Conservation (phyloP, 2,797 vertebrate genomes). For the Sebastes umbrosus region DNA sequence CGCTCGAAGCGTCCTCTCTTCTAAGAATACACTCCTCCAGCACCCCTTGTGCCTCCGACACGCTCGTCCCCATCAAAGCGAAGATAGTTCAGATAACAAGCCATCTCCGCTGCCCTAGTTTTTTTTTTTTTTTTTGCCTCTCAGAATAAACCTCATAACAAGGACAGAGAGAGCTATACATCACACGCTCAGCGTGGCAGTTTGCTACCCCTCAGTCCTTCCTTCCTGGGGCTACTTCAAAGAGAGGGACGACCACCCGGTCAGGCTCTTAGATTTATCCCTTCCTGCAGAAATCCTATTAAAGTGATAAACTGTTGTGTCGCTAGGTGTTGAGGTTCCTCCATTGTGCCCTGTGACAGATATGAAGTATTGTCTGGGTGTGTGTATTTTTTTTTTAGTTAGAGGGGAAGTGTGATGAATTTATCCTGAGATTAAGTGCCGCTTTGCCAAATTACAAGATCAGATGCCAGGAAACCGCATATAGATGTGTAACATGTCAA, state of each 20-base stretch:
- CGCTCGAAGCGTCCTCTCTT: slow-evolving; percentile 35
- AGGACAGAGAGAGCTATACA: slow-evolving; percentile 58
- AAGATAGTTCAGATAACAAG: slow-evolving; percentile 72
- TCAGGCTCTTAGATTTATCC: slow-evolving; percentile 53
- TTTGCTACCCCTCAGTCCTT: slow-evolving; percentile 15
- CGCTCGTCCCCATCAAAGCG: slow-evolving; percentile 69
- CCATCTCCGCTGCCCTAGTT: slow-evolving; percentile 71
- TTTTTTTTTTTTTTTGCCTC: slow-evolving; percentile 27
- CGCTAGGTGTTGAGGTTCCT: slow-evolving; percentile 43
- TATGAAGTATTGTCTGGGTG: slow-evolving; percentile 41
- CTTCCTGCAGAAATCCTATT: slow-evolving; percentile 70
- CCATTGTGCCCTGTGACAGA: slow-evolving; percentile 41
- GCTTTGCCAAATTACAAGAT: slow-evolving; percentile 52
- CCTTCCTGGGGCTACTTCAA: slow-evolving; percentile 51
- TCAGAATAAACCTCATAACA: slow-evolving; percentile 69
- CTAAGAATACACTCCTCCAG: slow-evolving; percentile 57
- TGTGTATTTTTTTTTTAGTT: background rate
- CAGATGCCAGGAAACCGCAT: slow-evolving; percentile 16
- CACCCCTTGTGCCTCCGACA: slow-evolving; percentile 47
- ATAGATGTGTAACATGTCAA: slow-evolving; percentile 8
- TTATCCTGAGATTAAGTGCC: slow-evolving; percentile 39
- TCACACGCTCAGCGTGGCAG: slow-evolving; percentile 37
- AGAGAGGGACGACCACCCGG: slow-evolving; percentile 58
- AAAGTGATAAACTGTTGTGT: slow-evolving; percentile 70
- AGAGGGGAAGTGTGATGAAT: slow-evolving; percentile 34